Percentiles rank a stretch among this genome's conserved stretches.
Evolutionary conservation across 2,113 vertebrate genomes (phyloP).

Genomic region (Pungitius pungitius): DNA sequence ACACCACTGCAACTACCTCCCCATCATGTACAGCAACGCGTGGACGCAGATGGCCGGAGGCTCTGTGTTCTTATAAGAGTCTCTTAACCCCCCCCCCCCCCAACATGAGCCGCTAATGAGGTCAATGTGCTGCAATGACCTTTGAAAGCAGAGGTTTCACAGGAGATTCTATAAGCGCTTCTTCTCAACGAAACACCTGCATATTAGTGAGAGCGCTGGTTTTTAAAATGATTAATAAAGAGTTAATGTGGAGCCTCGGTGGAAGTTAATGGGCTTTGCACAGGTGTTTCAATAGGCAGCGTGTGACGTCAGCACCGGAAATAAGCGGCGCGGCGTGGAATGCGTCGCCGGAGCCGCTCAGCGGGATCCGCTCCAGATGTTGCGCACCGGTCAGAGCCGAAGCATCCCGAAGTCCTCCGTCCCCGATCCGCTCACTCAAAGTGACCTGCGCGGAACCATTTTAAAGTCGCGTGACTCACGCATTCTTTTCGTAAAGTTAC

Average conservation of each 20-base stretch:
- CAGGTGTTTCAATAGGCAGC: constrained; percentile 27
- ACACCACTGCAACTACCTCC: constrained; percentile 60
- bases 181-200: constrained; percentile 45
- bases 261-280: constrained; percentile 21
- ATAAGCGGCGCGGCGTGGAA: constrained; percentile 34
- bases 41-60: constrained; percentile 18
- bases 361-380: constrained; percentile 62
- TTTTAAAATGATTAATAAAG: not conserved
- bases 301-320: constrained; percentile 7
- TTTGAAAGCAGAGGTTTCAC: constrained; percentile 36
- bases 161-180: constrained; percentile 12
- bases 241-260: constrained; percentile 38
- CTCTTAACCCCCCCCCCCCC: not conserved
- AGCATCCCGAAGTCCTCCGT: constrained; percentile 13
- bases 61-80: constrained; percentile 9
- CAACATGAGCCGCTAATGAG: not conserved
- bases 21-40: constrained; percentile 38
- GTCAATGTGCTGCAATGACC: constrained; percentile 27
- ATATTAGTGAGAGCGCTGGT: not conserved
- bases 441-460: too few species aligned
- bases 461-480: too few species aligned
- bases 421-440: too few species aligned
- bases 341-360: constrained; percentile 30
- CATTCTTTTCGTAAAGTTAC: too few species aligned
- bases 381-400: constrained; percentile 31